Evolutionary conservation across 2,113 vertebrate genomes (phyloP), one percentile per base, ranked within the genome.

Genomic region (Daubentonia madagascariensis): DNA sequence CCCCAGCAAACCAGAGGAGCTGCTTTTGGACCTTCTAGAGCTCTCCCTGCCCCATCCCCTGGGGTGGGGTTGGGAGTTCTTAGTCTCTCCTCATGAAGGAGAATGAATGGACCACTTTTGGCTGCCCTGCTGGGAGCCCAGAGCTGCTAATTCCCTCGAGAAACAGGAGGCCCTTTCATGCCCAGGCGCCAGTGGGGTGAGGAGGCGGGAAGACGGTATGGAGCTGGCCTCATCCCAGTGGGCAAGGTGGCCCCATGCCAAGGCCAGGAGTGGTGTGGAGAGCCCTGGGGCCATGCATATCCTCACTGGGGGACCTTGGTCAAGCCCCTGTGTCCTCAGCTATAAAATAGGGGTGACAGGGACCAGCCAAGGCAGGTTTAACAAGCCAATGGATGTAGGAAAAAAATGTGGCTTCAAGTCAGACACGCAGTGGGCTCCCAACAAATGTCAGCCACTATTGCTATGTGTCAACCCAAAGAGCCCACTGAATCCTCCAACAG

Each of bases 141-240:
- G 93, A 87, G 76, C 84, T 50, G n/a, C 87, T 97, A 97, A 98
- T 95, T 98, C 96, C 97, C 96, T 89, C 52, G 96, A 95, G 96
- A 96, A 97, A 98, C 94, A 97, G 98, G 96, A 91, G 87, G 79
- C 25, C 89, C 97, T 97, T 98, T 98, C 96, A 98, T 96, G 79
- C 95, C 32, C 28, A 59, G 98, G 96, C 97, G 57, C 96, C 94
- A 81, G 97, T 73, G 91, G 83, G 95, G 91, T 78, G 94, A 96
- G 93, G 96, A 83, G 98, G 93, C 13, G 50, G 97, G 96, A 89
- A 97, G 96, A 32, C 70, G 43, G 61, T 78, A 76, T 25, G 45
- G 50, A 94, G 81, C 68, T 98, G 98, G 97, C 96, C 22, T 48
- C 11, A 11, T 43, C 89, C 93, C 97, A 94, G 73, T 80, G 80